Conservation (phyloP, 2,888 invertebrate species). For the Diachrysia chrysitis region DNA sequence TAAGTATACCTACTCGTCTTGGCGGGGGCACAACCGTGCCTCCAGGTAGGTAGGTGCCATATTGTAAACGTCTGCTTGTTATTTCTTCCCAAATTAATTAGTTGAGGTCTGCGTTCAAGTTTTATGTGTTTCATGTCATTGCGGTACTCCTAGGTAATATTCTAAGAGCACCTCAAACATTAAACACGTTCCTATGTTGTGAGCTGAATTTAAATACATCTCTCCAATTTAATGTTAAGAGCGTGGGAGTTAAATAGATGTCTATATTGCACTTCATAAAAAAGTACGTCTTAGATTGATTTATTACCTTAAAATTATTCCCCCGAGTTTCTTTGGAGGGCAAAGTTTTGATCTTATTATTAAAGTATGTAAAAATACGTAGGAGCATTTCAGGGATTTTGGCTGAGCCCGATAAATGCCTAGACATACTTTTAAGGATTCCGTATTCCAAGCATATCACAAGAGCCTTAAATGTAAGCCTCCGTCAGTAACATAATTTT, state of each 20-base stretch:
- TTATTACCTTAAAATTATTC: not conserved
- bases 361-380: not conserved
- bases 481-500: not conserved
- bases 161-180: slow-evolving; percentile 3
- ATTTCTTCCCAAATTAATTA: slow-evolving; percentile 7
- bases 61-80: slow-evolving; percentile 6
- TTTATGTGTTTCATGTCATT: slow-evolving; percentile 7
- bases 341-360: not conserved
- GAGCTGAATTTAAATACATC: not conserved
- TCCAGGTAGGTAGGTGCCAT: not conserved
- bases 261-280: not conserved
- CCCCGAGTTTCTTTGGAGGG: not conserved
- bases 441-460: not conserved
- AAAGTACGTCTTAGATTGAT: not conserved
- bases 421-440: not conserved
- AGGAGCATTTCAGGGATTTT: not conserved
- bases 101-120: slow-evolving; percentile 1
- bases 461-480: not conserved
- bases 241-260: not conserved
- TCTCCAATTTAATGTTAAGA: not conserved
- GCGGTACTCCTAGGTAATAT: slow-evolving; percentile 2
- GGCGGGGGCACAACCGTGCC: too few relatives aligned
- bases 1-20: not conserved
- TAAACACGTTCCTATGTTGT: slow-evolving; percentile 1
- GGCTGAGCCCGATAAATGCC: not conserved